A percentile compares a stretch with the other conserved stretches of the same genome.
Evolutionary conservation across 2,888 invertebrate genomes (phyloP).

Genomic region (Coecobrya sp.): DNA sequence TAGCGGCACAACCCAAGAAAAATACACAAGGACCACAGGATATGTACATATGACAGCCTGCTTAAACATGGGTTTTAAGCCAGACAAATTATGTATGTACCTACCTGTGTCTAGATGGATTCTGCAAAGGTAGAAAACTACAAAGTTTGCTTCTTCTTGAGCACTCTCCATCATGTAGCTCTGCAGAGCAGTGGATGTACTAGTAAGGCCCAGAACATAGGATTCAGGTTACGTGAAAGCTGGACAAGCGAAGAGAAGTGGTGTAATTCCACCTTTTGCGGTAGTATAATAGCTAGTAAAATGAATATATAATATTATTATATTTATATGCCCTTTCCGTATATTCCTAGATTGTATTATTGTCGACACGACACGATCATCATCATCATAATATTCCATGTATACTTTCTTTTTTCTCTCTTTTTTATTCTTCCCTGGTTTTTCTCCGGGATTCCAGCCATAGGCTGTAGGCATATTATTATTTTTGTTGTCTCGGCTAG

Average conservation of each 20-base stretch:
- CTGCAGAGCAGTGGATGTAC: neutral
- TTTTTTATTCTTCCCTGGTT: conserved; percentile 27
- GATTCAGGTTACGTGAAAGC: conserved; percentile 1
- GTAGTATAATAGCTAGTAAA: neutral
- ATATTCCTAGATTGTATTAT: too few species aligned
- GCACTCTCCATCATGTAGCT: neutral
- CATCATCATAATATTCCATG: conserved; percentile 34
- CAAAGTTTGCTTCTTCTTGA: conserved; percentile 18
- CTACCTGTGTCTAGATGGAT: conserved; percentile 20
- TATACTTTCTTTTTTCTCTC: neutral
- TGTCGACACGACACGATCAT: neutral
- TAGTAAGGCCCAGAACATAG: neutral
- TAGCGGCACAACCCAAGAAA: neutral
- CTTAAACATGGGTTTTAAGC: neutral
- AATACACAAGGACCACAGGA: neutral
- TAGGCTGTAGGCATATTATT: neutral
- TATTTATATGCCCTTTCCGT: too few species aligned
- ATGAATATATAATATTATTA: too few species aligned
- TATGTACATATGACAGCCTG: neutral
- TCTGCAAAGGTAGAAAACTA: neutral
- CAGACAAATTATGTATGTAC: conserved; percentile 34
- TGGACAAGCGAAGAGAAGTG: neutral
- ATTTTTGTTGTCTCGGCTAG: neutral
- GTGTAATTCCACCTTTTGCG: neutral
- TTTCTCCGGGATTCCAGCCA: neutral